Evolutionary conservation across 2,113 vertebrate species (phyloP), one percentile per base, ranked within the genome.

Genomic region (Urocolius indicus): DNA sequence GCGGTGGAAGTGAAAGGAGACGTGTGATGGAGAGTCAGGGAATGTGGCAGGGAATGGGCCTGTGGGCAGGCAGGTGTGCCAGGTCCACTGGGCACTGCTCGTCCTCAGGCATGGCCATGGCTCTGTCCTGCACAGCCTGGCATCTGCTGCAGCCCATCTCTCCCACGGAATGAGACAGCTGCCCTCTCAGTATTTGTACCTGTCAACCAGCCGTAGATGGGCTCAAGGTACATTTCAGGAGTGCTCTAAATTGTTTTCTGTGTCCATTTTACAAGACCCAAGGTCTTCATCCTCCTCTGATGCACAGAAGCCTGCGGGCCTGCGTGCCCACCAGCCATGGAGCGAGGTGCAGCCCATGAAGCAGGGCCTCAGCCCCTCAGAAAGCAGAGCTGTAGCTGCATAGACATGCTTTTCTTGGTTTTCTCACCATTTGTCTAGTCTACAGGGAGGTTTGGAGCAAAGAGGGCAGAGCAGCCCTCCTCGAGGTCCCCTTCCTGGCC

Each of bases 381-480:
- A 63, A 55, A 51, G 19, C 1, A 0, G 48, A 32, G n/a, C 61
- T 38, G 30, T 13, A 61, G 23, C n/a, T 85, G n/a, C 12, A 0
- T 13, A 43, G 43, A 45, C 58, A 49, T 48, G 63, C 5, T 9
- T 48, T 61, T 46, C 58, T 43, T 24, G 2, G 18, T 46, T 68
- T 61, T 32, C 34, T 38, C 8, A 2, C 24, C 11, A 3, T 32
- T 61, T 0, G 0, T 16, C 8, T 41, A 21, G 3, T 11, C 45
- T 2, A 2, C 18, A 0, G 0, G 58, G 32, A 79, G 26, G 45
- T 32, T 36, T 32, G 68, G 54, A 55, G 5, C 0, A 0, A 14
- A 23, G n/a, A 9, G 19, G n/a, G 45, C 63, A 48, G 54, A 51
- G 43, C 66, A 69, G 27, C 24, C 13, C 38, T 57, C 10, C 41